Percentiles rank a stretch among this genome's conserved stretches.
Evolutionary conservation across 2,888 invertebrate species (phyloP).

Genomic region (Sphaerophoria taeniata): DNA sequence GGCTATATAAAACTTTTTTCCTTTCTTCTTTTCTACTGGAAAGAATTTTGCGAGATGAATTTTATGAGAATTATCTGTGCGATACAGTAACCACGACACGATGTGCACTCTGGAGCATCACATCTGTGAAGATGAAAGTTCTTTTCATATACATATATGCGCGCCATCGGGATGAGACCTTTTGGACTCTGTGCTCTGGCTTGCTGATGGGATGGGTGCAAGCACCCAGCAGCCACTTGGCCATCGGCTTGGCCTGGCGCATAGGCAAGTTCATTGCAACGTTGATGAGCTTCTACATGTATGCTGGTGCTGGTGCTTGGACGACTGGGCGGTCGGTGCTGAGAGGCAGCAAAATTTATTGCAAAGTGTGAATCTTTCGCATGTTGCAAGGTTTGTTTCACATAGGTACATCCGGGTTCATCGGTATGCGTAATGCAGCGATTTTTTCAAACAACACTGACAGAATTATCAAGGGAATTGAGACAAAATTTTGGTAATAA

Average conservation of each 20-base stretch:
- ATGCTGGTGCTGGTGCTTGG: slow-evolving; percentile 20
- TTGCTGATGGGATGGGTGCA: not conserved
- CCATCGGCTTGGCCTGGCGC: not conserved
- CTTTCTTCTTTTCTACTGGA: slow-evolving; percentile 63
- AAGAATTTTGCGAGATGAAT: slow-evolving; percentile 48
- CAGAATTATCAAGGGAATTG: not conserved
- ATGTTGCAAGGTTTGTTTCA: slow-evolving; percentile 51
- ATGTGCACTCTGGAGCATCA: slow-evolving; percentile 25
- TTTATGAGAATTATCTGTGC: slow-evolving; percentile 67
- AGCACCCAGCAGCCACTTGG: slow-evolving; percentile 3
- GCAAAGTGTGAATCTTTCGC: slow-evolving; percentile 68
- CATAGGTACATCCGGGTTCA: slow-evolving; percentile 66
- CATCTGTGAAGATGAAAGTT: slow-evolving; percentile 42
- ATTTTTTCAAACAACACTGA: slow-evolving; percentile 12
- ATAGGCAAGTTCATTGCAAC: slow-evolving; percentile 57
- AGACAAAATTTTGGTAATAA: no score
- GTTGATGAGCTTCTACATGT: slow-evolving; percentile 56
- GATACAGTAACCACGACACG: slow-evolving; percentile 48
- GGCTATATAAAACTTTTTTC: slow-evolving; percentile 42
- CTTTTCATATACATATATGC: not conserved
- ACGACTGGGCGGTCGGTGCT: no score
- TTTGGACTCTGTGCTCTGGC: slow-evolving; percentile 58
- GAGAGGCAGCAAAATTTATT: slow-evolving; percentile 48
- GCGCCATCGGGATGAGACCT: slow-evolving; percentile 45
- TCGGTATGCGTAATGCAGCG: slow-evolving; percentile 59